These are phyloP conservation scores for Phengaris alcon DNA, from an alignment of 2,888 invertebrate species.

Conservation along the genomic window DNA sequence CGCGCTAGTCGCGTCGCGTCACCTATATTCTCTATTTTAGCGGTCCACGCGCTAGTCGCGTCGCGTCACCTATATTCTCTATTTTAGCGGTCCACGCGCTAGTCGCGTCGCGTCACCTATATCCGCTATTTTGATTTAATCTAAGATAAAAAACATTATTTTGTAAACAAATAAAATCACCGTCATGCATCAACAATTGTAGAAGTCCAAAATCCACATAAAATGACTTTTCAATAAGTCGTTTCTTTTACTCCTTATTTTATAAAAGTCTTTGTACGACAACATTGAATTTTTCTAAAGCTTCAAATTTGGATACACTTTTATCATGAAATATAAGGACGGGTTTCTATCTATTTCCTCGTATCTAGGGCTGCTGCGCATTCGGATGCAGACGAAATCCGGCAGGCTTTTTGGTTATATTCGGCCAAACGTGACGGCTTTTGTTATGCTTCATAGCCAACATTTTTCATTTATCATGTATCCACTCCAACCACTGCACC, in stretches of 20 bases:
- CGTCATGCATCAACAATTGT: too few species aligned
- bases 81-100: too few species aligned
- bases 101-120: too few species aligned
- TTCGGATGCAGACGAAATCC: background rate
- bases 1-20: too few species aligned
- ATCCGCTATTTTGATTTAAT: too few species aligned
- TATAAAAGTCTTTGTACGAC: background rate
- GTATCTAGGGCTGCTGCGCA: background rate
- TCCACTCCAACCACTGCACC: background rate
- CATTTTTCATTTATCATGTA: conserved; percentile 2
- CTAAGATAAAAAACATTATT: too few species aligned
- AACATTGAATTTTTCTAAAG: background rate
- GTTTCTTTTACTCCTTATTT: background rate
- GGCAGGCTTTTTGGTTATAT: background rate
- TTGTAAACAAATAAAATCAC: too few species aligned
- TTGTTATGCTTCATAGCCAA: background rate
- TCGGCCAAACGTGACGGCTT: background rate
- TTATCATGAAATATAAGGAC: background rate
- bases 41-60: too few species aligned
- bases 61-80: too few species aligned
- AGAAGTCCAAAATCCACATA: background rate
- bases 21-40: too few species aligned
- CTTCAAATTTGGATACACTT: conserved; percentile 16
- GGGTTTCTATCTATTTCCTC: conserved; percentile 9
- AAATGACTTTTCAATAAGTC: background rate